Conservation (phyloP, 2,888 invertebrate genomes). For the Amiota mariae region DNA sequence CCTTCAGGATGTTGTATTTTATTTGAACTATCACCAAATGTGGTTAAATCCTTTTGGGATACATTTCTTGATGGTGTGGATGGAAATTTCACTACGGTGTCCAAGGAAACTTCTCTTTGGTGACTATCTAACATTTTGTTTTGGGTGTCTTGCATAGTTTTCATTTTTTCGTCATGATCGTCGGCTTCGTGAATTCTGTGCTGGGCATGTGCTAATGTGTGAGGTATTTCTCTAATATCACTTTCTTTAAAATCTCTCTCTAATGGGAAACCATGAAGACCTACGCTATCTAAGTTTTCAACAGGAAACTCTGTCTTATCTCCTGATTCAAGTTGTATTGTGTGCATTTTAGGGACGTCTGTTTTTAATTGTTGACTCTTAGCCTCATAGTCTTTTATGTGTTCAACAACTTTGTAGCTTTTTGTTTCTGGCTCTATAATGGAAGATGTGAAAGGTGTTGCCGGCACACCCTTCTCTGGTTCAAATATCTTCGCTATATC, state of each 20-base stretch:
- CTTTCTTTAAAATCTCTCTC: slow-evolving; percentile 44
- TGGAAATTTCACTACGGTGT: too few relatives aligned
- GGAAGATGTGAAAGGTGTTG: slow-evolving; percentile 47
- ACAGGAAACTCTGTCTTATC: slow-evolving; percentile 58
- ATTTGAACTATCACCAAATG: too few relatives aligned
- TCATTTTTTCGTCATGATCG: slow-evolving; percentile 49
- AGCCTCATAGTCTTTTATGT: slow-evolving; percentile 41
- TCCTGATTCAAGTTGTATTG: slow-evolving; percentile 37
- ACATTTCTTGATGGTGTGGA: too few relatives aligned
- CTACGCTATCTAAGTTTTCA: slow-evolving; percentile 37
- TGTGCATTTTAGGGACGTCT: neutral
- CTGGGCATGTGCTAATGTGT: slow-evolving; percentile 48
- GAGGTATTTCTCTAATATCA: slow-evolving; percentile 44
- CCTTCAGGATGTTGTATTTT: too few relatives aligned
- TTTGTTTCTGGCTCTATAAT: slow-evolving; percentile 51
- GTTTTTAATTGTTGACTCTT: slow-evolving; percentile 36
- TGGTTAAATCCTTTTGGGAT: too few relatives aligned
- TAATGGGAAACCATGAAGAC: slow-evolving; percentile 48
- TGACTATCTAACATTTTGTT: too few relatives aligned
- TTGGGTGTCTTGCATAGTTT: neutral
- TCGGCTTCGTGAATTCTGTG: slow-evolving; percentile 45
- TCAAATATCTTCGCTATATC: slow-evolving; percentile 55
- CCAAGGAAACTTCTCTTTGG: too few relatives aligned
- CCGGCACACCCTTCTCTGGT: slow-evolving; percentile 28
- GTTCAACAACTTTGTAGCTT: slow-evolving; percentile 36